Evolutionary conservation across 2,888 invertebrate genomes (phyloP), one percentile per base, ranked within the genome.

Genomic region (Agonopterix heracliana): DNA sequence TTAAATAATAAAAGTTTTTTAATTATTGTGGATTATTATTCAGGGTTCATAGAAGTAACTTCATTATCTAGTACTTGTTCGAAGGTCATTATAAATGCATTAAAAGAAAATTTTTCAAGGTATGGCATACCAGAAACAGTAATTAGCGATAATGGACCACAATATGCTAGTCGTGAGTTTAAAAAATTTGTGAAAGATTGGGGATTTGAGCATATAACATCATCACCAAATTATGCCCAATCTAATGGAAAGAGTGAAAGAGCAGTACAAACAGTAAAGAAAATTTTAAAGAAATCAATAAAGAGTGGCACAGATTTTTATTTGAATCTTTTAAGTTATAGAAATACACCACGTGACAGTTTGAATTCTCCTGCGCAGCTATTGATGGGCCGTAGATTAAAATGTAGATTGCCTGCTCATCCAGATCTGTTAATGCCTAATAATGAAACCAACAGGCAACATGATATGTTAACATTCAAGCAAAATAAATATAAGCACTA

Each of bases 141-240:
- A 44, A 44, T 34, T 34, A 34, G 44, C 9, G 34, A 34, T 12
- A 11, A 44, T 11, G 34, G 44, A 7, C 9, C 34, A 9, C 34
- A 44, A 44, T 11, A 8, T 11, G 9, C 44, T 5, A 44, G 11
- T 34, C 5, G 11, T 7, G 34, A 34, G 2, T 44, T 34, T 44
- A 44, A 44, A 44, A 11, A 13, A 9, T 12, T 45, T 13, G 7
- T 14, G 3, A 9, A 7, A n/a, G 4, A 45, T 5, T 17, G 36
- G 13, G 38, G 26, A 40, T n/a, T 45, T 38, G 34, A 26, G n/a
- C 13, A 45, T 9, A 17, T 36, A 1, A 92, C 85, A 34, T 88
- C 47, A 3, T 47, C 47, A 9, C 47, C 47, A 10, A 43, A 47
- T 12, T 47, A 47, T 11, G 36, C 43, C 7, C 47, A 47, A 11